These are phyloP conservation scores for Heliconius ismenius DNA, from an alignment of 2,888 invertebrate species.

Conservation along the genomic window DNA sequence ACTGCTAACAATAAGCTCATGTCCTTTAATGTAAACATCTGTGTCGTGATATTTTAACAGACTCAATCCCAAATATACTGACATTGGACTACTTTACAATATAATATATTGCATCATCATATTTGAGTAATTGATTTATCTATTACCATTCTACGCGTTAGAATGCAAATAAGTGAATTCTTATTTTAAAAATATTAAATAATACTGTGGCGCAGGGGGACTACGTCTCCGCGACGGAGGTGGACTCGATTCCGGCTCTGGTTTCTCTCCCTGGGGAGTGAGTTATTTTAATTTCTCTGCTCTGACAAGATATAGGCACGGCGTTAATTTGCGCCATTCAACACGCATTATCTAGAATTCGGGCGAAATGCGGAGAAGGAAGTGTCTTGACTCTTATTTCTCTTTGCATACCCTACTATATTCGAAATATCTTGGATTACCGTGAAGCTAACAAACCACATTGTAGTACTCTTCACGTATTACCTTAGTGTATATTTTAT, in stretches of 20 bases:
- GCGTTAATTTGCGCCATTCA: background rate
- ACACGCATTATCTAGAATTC: background rate
- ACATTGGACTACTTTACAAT: conserved; percentile 63
- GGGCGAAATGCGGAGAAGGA: background rate
- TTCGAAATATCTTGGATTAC: background rate
- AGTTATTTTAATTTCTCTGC: background rate
- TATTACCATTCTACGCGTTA: background rate
- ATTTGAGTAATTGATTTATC: conserved; percentile 5
- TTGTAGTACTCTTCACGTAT: background rate
- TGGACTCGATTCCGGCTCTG: background rate
- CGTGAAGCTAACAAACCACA: background rate
- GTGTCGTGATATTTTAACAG: conserved; percentile 69
- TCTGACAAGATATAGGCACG: background rate
- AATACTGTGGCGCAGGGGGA: background rate
- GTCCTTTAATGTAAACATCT: conserved; percentile 11
- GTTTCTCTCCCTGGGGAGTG: background rate
- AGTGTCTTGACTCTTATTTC: background rate
- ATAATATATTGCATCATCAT: background rate
- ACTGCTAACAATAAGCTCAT: conserved; percentile 1
- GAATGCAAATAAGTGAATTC: background rate
- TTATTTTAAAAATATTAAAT: background rate
- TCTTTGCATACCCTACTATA: background rate
- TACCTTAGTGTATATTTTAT: background rate
- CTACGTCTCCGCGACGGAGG: background rate
- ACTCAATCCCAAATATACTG: conserved; percentile 56